These are phyloP conservation scores for Epinephelus awoara DNA, from an alignment of 2,797 vertebrate species.

Conservation along the genomic window DNA sequence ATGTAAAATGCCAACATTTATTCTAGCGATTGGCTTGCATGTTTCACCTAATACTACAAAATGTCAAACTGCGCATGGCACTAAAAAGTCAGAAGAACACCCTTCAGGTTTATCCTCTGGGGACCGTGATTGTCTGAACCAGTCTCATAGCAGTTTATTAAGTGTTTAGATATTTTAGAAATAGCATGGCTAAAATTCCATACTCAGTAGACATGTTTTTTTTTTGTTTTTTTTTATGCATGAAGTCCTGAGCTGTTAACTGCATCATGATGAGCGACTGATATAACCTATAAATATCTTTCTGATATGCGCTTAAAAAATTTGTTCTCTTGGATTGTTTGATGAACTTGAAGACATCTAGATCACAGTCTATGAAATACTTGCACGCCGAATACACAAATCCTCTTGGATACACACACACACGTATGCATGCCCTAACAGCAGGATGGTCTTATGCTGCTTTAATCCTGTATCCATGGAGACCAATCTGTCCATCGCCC, in stretches of 20 bases:
- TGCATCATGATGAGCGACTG: neutral
- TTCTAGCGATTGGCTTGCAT: no score
- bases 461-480: slow-evolving; percentile 87
- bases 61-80: no score
- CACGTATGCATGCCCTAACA: slow-evolving; percentile 44
- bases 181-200: neutral
- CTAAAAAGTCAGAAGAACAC: no score
- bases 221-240: neutral
- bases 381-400: slow-evolving; percentile 34
- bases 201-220: neutral
- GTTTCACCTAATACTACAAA: no score
- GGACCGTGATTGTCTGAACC: neutral
- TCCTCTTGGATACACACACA: slow-evolving; percentile 3
- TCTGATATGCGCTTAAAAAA: neutral
- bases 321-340: neutral
- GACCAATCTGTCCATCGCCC: slow-evolving; percentile 85
- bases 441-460: slow-evolving; percentile 73
- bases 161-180: neutral
- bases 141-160: neutral
- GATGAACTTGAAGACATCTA: slow-evolving; percentile 16
- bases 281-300: neutral
- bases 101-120: neutral
- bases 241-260: neutral
- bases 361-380: slow-evolving; percentile 28
- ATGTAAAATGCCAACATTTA: no score